Conservation (phyloP, 2,113 vertebrate species). For the Caranx ignobilis region DNA sequence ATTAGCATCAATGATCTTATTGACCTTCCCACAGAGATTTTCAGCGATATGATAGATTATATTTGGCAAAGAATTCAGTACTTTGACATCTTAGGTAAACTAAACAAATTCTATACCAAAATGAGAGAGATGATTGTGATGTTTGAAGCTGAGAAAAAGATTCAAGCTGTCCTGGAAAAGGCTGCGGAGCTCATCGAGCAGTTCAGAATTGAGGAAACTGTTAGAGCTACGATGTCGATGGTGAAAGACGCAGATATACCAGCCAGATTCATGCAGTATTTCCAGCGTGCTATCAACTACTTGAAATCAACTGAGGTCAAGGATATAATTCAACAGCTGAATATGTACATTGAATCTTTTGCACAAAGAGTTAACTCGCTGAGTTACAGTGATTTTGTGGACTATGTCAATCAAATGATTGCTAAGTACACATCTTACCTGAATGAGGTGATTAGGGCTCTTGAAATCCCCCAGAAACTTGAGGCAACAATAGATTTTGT, state of each 20-base stretch:
- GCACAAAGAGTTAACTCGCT: constrained; percentile 84
- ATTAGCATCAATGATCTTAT: constrained; percentile 69
- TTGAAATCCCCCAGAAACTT: constrained; percentile 88
- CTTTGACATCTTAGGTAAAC: constrained; percentile 83
- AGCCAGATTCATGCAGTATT: constrained; percentile 64
- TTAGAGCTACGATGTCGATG: constrained; percentile 69
- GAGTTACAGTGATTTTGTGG: constrained; percentile 89
- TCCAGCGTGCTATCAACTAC: constrained; percentile 79
- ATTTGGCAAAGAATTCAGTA: constrained; percentile 79
- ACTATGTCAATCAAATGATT: constrained; percentile 83
- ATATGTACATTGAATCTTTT: constrained; percentile 80
- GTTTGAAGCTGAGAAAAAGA: constrained; percentile 85
- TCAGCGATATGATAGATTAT: constrained; percentile 70
- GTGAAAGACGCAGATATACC: constrained; percentile 83
- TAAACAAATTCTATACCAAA: constrained; percentile 78
- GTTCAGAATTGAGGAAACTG: constrained; percentile 85
- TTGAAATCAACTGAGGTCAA: constrained; percentile 85
- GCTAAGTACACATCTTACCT: constrained; percentile 71
- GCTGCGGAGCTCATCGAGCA: constrained; percentile 83
- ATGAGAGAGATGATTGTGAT: constrained; percentile 81
- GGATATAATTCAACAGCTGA: constrained; percentile 84
- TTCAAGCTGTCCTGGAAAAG: constrained; percentile 85
- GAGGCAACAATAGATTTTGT: constrained; percentile 82
- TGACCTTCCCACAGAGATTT: constrained; percentile 72
- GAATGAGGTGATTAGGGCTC: constrained; percentile 83